Percentiles rank a stretch among this genome's conserved stretches.
These are phyloP conservation scores for Melitaea athalia DNA, from an alignment of 2,888 invertebrate genomes.

Conservation along the genomic window DNA sequence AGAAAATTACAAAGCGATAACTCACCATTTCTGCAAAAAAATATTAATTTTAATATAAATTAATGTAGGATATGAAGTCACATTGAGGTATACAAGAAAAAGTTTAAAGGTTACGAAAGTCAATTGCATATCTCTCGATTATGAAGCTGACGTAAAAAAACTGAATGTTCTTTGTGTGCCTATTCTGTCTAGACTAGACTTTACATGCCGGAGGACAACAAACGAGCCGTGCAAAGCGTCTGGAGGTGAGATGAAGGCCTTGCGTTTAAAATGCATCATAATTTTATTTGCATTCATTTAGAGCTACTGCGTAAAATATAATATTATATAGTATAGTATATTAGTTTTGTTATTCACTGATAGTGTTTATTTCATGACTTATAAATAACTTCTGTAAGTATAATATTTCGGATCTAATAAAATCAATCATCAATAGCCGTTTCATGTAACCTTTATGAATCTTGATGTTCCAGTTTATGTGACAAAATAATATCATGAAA, in stretches of 20 bases:
- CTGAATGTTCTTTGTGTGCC: constrained; percentile 21
- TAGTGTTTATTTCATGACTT: no score
- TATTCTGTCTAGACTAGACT: constrained; percentile 68
- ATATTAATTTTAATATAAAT: no score
- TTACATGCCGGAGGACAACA: constrained; percentile 60
- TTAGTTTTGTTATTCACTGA: not conserved
- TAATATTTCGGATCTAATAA: no score
- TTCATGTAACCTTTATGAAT: no score
- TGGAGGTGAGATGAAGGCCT: constrained; percentile 72
- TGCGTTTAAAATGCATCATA: constrained; percentile 65
- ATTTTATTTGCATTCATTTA: constrained; percentile 34
- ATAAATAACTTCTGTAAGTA: no score
- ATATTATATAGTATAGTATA: not conserved
- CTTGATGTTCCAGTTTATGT: no score
- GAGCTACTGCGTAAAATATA: not conserved
- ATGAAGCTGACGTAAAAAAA: constrained; percentile 25
- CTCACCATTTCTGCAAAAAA: no score
- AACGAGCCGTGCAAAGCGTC: constrained; percentile 64
- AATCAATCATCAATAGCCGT: no score
- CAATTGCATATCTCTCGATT: constrained; percentile 19
- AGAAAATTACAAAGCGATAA: no score
- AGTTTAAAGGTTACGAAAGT: constrained; percentile 9
- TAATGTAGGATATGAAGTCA: constrained; percentile 15
- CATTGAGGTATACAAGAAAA: not conserved
- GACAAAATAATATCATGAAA: no score